Conservation (phyloP, 2,113 vertebrate genomes). For the Grammomys dolichurus region DNA sequence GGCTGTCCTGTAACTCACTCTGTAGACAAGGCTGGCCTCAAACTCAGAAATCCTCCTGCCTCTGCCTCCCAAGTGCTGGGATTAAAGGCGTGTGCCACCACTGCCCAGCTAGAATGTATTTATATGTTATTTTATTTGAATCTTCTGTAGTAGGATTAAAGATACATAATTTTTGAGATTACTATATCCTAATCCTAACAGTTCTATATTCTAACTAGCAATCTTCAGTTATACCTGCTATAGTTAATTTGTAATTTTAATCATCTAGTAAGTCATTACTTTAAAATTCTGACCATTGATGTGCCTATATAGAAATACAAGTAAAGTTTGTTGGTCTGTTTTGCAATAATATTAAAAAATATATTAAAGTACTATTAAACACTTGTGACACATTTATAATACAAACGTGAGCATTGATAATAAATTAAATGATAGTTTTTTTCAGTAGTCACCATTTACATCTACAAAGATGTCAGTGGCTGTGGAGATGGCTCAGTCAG, state of each 20-base stretch:
- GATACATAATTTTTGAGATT: neutral
- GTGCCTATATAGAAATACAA: neutral
- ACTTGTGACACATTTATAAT: constrained; percentile 12
- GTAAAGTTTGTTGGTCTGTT: neutral
- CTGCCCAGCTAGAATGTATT: neutral
- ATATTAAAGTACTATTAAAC: neutral
- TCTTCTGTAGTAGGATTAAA: neutral
- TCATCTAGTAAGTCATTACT: neutral
- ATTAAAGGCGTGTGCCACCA: too few species aligned
- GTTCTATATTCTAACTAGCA: neutral
- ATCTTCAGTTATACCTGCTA: neutral
- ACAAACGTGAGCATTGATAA: neutral
- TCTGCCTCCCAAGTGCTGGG: too few species aligned
- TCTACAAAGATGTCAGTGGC: neutral
- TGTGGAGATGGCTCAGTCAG: neutral
- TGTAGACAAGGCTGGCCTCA: too few species aligned
- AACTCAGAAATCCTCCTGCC: too few species aligned
- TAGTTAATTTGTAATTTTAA: neutral
- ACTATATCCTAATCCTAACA: neutral
- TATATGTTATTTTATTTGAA: neutral
- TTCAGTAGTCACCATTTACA: neutral
- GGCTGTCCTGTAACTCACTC: too few species aligned
- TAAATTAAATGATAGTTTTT: neutral
- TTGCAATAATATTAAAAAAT: neutral
- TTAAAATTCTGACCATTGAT: constrained; percentile 38